Evolutionary conservation across 2,113 vertebrate genomes (phyloP).

Genomic region (Gasterosteus aculeatus): DNA sequence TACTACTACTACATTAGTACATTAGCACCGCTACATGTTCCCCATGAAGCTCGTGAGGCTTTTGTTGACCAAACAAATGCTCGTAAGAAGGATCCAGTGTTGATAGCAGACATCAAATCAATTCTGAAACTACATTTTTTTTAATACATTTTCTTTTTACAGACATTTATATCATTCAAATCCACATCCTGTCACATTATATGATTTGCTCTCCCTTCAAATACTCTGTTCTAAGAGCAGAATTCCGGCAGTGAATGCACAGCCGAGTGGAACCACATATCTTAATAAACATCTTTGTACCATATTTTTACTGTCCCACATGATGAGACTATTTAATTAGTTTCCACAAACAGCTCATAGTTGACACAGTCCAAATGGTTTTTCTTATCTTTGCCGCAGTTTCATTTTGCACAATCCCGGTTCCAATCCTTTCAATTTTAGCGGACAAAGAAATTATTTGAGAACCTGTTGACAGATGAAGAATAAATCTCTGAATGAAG

Average conservation of each 20-base stretch:
- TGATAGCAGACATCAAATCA: not conserved
- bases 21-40: not conserved
- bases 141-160: not conserved
- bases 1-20: not conserved
- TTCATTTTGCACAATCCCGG: constrained; percentile 40
- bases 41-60: not conserved
- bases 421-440: constrained; percentile 29
- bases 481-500: constrained; percentile 2
- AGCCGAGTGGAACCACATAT: constrained; percentile 10
- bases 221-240: constrained; percentile 2
- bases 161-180: not conserved
- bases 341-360: constrained; percentile 53
- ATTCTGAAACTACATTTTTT: not conserved
- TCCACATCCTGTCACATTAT: not conserved
- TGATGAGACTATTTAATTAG: constrained; percentile 55
- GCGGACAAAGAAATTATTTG: constrained; percentile 17
- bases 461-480: not conserved
- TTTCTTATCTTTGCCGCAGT: constrained; percentile 47
- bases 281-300: constrained; percentile 48
- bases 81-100: too few species aligned
- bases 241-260: not conserved
- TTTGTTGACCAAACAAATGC: not conserved
- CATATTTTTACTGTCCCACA: constrained; percentile 37
- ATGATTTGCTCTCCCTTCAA: not conserved
- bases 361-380: constrained; percentile 54